A percentile compares a stretch with the other conserved stretches of the same genome.
Conservation (phyloP, 1,140 invertebrate genomes). For the Catajapyx aquilonaris region DNA sequence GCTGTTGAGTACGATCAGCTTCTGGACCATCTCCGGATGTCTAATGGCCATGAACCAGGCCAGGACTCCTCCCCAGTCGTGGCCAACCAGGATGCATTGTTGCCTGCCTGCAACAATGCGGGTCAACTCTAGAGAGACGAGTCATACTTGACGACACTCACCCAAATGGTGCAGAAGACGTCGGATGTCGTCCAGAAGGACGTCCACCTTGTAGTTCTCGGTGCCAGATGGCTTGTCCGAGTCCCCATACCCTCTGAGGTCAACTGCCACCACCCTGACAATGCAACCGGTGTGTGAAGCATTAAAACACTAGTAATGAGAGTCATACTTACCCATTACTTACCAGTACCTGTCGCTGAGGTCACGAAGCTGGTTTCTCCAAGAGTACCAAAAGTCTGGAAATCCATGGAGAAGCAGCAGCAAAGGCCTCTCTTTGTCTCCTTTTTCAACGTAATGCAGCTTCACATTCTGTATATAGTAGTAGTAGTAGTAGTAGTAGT, state of each 20-base stretch:
- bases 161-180: conserved; percentile 34
- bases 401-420: conserved; percentile 25
- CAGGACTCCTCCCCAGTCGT: conserved; percentile 47
- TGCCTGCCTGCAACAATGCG: conserved; percentile 26
- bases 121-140: conserved; percentile 3
- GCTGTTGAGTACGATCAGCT: conserved; percentile 31
- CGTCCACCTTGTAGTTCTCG: conserved; percentile 26
- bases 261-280: conserved; percentile 39
- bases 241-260: conserved; percentile 43
- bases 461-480: conserved; percentile 22
- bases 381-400: conserved; percentile 27
- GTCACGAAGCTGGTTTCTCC: conserved; percentile 20
- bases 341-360: conserved; percentile 20
- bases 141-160: too few relatives aligned
- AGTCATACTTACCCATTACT: too few relatives aligned
- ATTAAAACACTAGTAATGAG: conserved; percentile 3
- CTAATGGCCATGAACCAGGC: conserved; percentile 27
- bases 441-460: conserved; percentile 24
- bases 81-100: conserved; percentile 34
- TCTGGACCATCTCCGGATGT: conserved; percentile 34
- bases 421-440: conserved; percentile 20
- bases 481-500: too few relatives aligned
- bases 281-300: too few relatives aligned
- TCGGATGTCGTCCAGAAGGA: conserved; percentile 33
- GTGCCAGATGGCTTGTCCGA: conserved; percentile 37